These are phyloP conservation scores for Leucophenga varia DNA, from an alignment of 1,140 invertebrate genomes.

Conservation along the genomic window DNA sequence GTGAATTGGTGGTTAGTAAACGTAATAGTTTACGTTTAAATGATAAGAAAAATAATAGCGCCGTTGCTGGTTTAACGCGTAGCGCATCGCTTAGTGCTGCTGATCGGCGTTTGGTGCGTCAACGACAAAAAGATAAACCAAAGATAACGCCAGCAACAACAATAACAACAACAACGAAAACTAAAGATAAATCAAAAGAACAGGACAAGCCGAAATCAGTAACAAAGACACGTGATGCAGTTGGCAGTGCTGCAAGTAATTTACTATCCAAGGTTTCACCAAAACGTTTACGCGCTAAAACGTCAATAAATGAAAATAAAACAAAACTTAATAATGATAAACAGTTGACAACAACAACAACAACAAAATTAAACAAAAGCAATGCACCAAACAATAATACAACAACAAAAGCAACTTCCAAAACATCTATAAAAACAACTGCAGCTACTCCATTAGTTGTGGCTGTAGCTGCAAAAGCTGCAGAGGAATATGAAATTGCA, in stretches of 20 bases:
- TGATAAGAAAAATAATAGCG: constrained; percentile 18
- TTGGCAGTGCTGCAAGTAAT: constrained; percentile 14
- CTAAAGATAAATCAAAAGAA: constrained; percentile 33
- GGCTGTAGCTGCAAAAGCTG: neutral
- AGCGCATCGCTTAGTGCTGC: constrained; percentile 45
- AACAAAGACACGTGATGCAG: constrained; percentile 35
- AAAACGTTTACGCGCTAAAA: constrained; percentile 26
- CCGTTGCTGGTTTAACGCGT: constrained; percentile 30
- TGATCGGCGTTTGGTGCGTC: constrained; percentile 30
- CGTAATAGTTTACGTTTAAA: constrained; percentile 32
- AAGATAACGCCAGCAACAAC: constrained; percentile 29
- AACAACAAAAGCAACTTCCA: constrained; percentile 7
- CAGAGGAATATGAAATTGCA: constrained; percentile 61
- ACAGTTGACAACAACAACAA: constrained; percentile 10
- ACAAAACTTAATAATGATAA: too few relatives aligned
- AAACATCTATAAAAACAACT: constrained; percentile 25
- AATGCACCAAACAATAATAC: constrained; percentile 1
- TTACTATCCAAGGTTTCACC: constrained; percentile 43
- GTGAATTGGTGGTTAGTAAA: constrained; percentile 46
- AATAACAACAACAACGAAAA: too few relatives aligned
- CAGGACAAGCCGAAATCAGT: constrained; percentile 31
- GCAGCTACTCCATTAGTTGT: constrained; percentile 19
- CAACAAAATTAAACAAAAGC: constrained; percentile 11
- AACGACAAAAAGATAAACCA: constrained; percentile 29
- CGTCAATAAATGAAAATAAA: constrained; percentile 8